Percentiles rank a stretch among this genome's conserved stretches.
phyloP scores from a whole-genome alignment of 2,113 vertebrate genomes.

The Upupa epops region DNA sequence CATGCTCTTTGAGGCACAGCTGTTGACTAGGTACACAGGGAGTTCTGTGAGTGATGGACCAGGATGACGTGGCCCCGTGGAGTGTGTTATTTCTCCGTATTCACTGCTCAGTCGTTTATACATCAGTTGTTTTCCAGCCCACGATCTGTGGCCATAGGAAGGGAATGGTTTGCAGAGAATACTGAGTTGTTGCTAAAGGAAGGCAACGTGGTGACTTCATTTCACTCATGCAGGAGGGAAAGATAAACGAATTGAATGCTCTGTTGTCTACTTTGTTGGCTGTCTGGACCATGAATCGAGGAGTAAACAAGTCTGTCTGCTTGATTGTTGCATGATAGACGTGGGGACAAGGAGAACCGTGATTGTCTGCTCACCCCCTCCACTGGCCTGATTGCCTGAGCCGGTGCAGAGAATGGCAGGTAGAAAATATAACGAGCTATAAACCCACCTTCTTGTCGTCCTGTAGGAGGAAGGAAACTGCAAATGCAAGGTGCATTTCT shows the following conservation, averaged over 20 bases:
- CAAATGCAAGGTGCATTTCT: not conserved
- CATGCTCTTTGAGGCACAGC: not conserved
- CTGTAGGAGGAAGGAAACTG: not conserved
- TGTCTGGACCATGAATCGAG: not conserved
- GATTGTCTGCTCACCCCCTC: fast-evolving
- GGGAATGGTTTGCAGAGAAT: not conserved
- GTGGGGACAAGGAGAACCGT: not conserved
- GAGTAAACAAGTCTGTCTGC: not conserved
- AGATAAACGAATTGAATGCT: not conserved
- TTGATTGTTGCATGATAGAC: not conserved
- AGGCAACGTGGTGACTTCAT: not conserved
- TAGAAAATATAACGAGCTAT: not conserved
- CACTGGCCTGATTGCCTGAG: not conserved
- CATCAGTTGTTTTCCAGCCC: not conserved
- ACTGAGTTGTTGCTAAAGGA: not conserved
- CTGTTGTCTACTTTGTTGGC: not conserved
- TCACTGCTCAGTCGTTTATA: not conserved
- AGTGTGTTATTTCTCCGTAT: not conserved
- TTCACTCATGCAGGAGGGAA: not conserved
- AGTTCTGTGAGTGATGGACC: not conserved
- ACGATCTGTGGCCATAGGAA: not conserved
- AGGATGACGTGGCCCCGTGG: not conserved
- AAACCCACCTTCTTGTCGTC: not conserved
- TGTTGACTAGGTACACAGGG: not conserved
- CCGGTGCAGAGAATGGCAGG: not conserved